A percentile compares a stretch with the other conserved stretches of the same genome.
Conservation (phyloP, 2,888 invertebrate genomes). For the Oligia strigilis region DNA sequence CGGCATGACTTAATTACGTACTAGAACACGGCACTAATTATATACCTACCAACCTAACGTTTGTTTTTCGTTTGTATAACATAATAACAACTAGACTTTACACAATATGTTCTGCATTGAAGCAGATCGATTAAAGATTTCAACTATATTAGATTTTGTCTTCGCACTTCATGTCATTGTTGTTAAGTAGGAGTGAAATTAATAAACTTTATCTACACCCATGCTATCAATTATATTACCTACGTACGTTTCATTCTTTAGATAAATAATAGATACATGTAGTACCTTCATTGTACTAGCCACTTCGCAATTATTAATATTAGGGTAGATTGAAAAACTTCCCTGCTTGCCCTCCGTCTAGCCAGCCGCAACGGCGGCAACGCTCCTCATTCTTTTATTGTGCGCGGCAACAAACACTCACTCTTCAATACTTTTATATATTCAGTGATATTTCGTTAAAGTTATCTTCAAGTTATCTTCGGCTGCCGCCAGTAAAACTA, state of each 20-base stretch:
- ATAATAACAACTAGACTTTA: neutral
- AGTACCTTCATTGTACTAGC: neutral
- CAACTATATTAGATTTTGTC: too few species aligned
- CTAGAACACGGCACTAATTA: constrained; percentile 13
- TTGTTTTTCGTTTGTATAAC: constrained; percentile 1
- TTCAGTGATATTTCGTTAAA: neutral
- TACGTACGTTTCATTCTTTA: constrained; percentile 2
- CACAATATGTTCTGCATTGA: neutral
- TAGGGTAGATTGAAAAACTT: too few species aligned
- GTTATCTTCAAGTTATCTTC: too few species aligned
- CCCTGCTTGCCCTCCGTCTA: neutral
- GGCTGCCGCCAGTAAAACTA: too few species aligned
- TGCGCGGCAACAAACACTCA: neutral
- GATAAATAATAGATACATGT: neutral
- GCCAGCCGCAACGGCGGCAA: neutral
- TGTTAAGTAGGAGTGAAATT: too few species aligned
- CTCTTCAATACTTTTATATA: neutral
- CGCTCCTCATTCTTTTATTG: neutral
- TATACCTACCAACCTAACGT: neutral
- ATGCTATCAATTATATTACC: too few species aligned
- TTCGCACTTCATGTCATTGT: too few species aligned
- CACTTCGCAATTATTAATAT: neutral
- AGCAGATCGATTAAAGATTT: too few species aligned
- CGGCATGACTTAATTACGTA: constrained; percentile 14
- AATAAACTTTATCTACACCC: too few species aligned